Base-by-base conservation (phyloP, 2,797 vertebrate genomes). In the Enteromius mattozi region DNA sequence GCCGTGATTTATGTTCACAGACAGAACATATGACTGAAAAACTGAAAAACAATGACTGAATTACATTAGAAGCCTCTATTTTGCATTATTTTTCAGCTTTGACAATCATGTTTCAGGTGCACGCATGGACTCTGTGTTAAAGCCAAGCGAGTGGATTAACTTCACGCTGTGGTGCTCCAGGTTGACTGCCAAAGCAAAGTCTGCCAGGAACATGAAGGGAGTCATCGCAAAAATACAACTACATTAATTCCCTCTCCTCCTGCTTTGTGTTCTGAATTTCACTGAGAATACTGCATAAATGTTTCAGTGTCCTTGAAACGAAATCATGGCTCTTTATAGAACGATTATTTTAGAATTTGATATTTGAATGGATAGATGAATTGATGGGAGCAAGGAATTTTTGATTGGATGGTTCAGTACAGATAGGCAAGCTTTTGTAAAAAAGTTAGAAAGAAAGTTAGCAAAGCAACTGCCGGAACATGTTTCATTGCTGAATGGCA, bases 61-160 rank as follows among this genome's bases (percentile, higher is more conserved):
- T 70, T 56, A n/a, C 35, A 59, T 42, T 24, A 42, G 30, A 70
- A 51, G 4, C 49, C 14, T 69, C 13, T 35, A 3, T 54, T 75
- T 21, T 54, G 1, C 5, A 6, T 10, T 0, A 5, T 35, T 35
- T 51, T 14, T 19, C 35, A 70, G 35, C 61, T n/a, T 71, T 37
- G 35, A 47, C 69, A 66, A 49, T 69, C 51, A 45, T 35, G 51
- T 66, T 72, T 59, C 49, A 35, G 33, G 72, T 76, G 45, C n/a
- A 40, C 7, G 10, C 47, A 54, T 33, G 45, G 37, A 61, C n/a
- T 37, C 4, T 17, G 12, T 27, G 71, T 8, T 40, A 45, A 78
- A 78, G 51, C 51, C 66, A 35, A 35, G 65, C 35, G 40, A 63
- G 30, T 33, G 66, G 66, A 84, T 78, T 83, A 49, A 68, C 45